These are phyloP conservation scores for Mormyrops attenuatus DNA, from an alignment of 2,797 vertebrate species.

Conservation along the genomic window DNA sequence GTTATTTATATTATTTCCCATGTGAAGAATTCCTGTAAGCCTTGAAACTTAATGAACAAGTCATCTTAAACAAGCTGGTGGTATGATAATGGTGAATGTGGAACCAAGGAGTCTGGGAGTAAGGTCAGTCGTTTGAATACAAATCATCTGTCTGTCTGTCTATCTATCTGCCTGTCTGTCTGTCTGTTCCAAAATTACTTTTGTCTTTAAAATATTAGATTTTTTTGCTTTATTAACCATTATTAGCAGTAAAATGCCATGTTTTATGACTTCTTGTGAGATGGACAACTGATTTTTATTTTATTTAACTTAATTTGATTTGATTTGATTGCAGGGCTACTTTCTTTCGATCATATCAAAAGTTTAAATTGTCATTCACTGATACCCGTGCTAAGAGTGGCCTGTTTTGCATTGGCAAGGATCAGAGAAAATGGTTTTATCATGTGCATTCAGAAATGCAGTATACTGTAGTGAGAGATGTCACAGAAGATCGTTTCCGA, in stretches of 20 bases:
- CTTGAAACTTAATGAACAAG: slow-evolving; percentile 99
- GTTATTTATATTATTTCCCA: slow-evolving; percentile 99
- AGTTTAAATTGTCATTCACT: slow-evolving; percentile 72
- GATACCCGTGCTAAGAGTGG: slow-evolving; percentile 64
- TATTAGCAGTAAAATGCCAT: slow-evolving; percentile 62
- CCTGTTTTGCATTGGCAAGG: slow-evolving; percentile 50
- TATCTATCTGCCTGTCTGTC: background rate
- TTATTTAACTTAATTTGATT: background rate
- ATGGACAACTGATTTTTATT: background rate
- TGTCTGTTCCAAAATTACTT: background rate
- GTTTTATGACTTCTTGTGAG: background rate
- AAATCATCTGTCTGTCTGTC: slow-evolving; percentile 3
- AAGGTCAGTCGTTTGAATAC: slow-evolving; percentile 85
- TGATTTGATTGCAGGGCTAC: slow-evolving; percentile 45
- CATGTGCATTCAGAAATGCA: slow-evolving; percentile 59
- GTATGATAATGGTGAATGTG: slow-evolving; percentile 99
- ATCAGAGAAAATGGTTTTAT: slow-evolving; percentile 39
- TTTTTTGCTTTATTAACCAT: background rate
- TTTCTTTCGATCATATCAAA: slow-evolving; percentile 36
- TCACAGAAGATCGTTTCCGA: slow-evolving; percentile 15
- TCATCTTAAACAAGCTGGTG: slow-evolving; percentile 96
- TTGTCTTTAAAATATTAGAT: background rate
- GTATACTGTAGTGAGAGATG: slow-evolving; percentile 27
- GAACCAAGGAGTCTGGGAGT: slow-evolving; percentile 98
- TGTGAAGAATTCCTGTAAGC: slow-evolving; percentile 99